These are phyloP conservation scores for Conus ventricosus DNA, from an alignment of 1,140 invertebrate genomes.

Conservation along the genomic window DNA sequence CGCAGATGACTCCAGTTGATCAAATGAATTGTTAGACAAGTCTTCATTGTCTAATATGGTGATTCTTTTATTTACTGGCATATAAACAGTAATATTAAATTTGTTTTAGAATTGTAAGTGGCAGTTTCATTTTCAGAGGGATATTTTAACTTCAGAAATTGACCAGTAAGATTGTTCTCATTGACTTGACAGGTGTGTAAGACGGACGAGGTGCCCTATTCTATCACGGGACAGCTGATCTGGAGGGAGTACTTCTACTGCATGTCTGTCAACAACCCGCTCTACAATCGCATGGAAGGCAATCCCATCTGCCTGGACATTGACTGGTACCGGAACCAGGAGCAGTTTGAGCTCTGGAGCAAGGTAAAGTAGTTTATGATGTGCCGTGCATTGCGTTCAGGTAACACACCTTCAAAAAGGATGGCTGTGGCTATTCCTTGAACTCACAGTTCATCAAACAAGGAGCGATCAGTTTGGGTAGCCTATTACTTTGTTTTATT, in stretches of 20 bases:
- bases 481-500: no score
- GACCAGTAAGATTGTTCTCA: background rate
- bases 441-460: no score
- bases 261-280: conserved; percentile 89
- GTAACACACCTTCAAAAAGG: no score
- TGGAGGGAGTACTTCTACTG: conserved; percentile 96
- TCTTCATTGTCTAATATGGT: no score
- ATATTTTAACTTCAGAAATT: background rate
- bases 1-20: no score
- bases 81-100: no score
- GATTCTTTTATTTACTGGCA: no score
- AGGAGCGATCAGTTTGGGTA: no score
- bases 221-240: conserved; percentile 89
- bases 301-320: conserved; percentile 95
- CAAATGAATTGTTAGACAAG: no score
- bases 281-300: conserved; percentile 90
- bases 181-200: conserved; percentile 10
- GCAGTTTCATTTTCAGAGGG: background rate
- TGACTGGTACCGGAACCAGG: conserved; percentile 89
- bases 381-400: background rate
- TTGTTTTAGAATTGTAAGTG: no score
- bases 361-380: conserved; percentile 77
- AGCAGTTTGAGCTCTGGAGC: conserved; percentile 89
- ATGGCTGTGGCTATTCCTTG: no score
- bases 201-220: conserved; percentile 80